These are phyloP conservation scores for Ochropleura leucogaster DNA, from an alignment of 2,888 invertebrate genomes.

Conservation along the genomic window DNA sequence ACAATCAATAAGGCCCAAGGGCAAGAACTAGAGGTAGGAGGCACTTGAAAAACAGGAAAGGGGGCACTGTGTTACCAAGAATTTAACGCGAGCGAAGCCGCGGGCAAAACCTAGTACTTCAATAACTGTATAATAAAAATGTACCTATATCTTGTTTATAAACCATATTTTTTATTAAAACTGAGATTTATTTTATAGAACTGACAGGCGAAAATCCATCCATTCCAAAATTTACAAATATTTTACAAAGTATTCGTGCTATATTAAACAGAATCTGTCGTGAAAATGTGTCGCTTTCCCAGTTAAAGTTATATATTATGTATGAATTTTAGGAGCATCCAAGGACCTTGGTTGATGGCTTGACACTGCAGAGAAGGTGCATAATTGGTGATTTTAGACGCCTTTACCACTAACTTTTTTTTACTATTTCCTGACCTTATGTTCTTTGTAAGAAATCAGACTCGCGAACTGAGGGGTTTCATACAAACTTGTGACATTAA, in stretches of 20 bases:
- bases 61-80: too few relatives aligned
- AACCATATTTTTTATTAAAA: not conserved
- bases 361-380: not conserved
- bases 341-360: not conserved
- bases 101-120: too few relatives aligned
- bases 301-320: not conserved
- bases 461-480: too few relatives aligned
- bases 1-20: too few relatives aligned
- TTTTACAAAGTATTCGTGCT: not conserved
- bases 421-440: not conserved
- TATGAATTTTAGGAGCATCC: not conserved
- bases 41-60: too few relatives aligned
- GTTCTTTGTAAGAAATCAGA: not conserved
- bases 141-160: too few relatives aligned
- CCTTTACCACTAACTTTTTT: not conserved
- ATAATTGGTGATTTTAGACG: not conserved
- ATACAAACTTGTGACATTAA: too few relatives aligned
- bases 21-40: too few relatives aligned
- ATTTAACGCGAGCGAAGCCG: too few relatives aligned
- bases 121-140: too few relatives aligned
- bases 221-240: not conserved
- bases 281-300: not conserved
- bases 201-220: not conserved
- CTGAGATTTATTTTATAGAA: not conserved
- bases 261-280: not conserved